These are phyloP conservation scores for Acanthosepion pharaonis DNA, from an alignment of 2,888 invertebrate genomes.

Conservation along the genomic window DNA sequence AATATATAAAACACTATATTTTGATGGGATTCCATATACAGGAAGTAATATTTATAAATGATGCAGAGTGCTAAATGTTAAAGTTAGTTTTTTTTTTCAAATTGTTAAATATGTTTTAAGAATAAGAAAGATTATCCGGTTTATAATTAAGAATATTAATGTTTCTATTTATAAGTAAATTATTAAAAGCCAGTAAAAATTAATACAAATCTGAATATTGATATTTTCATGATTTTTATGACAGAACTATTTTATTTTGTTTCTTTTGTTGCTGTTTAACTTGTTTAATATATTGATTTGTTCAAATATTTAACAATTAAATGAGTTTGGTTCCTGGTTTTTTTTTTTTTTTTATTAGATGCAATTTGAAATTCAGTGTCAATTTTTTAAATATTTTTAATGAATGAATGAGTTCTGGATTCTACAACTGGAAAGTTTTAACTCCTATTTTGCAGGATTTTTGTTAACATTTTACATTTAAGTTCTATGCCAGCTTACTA, in stretches of 20 bases:
- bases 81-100: too few relatives aligned
- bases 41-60: too few relatives aligned
- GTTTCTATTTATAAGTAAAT: not conserved
- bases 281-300: not conserved
- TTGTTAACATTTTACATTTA: not conserved
- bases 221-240: slow-evolving; percentile 45
- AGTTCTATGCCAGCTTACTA: not conserved
- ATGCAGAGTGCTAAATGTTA: too few relatives aligned
- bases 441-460: not conserved
- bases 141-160: not conserved
- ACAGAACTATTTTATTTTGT: slow-evolving; percentile 18
- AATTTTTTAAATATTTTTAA: not conserved
- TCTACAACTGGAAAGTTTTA: not conserved
- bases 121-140: not conserved
- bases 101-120: too few relatives aligned
- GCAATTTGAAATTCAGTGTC: not conserved
- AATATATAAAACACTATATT: too few relatives aligned
- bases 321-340: not conserved
- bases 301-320: not conserved
- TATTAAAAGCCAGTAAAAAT: not conserved
- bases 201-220: slow-evolving; percentile 42
- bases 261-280: slow-evolving; percentile 36
- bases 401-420: not conserved
- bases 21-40: too few relatives aligned
- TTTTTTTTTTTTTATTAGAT: not conserved